Percentiles rank a stretch among this genome's conserved stretches.
These are phyloP conservation scores for Lophotis ruficrista DNA, from an alignment of 2,113 vertebrate genomes.

Conservation along the genomic window DNA sequence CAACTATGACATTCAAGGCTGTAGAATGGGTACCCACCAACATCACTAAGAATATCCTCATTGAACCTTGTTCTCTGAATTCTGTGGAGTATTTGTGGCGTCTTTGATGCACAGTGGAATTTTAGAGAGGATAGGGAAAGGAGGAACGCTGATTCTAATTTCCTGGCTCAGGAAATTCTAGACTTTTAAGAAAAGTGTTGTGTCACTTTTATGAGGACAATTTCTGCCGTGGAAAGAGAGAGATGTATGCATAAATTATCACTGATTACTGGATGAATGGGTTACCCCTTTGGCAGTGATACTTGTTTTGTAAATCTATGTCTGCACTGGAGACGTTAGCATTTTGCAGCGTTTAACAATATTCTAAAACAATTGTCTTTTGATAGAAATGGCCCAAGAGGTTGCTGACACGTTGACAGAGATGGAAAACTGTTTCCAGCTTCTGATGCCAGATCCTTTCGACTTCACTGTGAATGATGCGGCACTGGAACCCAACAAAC, in stretches of 20 bases:
- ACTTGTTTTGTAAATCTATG: not conserved
- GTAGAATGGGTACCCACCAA: not conserved
- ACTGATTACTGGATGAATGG: not conserved
- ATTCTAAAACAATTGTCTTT: not conserved
- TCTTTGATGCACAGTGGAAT: not conserved
- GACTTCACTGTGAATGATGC: constrained; percentile 39
- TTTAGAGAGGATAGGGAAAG: not conserved
- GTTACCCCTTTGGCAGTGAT: not conserved
- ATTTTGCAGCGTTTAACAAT: not conserved
- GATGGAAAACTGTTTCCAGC: constrained; percentile 87
- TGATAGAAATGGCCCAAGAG: constrained; percentile 80
- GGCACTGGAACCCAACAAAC: not conserved
- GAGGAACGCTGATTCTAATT: not conserved
- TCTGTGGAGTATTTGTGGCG: not conserved
- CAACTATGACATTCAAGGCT: not conserved
- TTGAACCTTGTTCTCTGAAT: not conserved
- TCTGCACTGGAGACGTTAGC: not conserved
- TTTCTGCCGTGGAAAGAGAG: not conserved
- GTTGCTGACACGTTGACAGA: constrained; percentile 82
- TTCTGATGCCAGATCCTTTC: constrained; percentile 82
- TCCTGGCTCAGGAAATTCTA: not conserved
- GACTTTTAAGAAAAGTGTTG: not conserved
- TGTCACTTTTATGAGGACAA: not conserved
- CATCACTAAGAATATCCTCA: not conserved
- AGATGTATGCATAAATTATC: not conserved